Percentiles rank a stretch among this genome's conserved stretches.
Conservation (phyloP, 2,113 vertebrate species). For the Siphamia tubifer region DNA sequence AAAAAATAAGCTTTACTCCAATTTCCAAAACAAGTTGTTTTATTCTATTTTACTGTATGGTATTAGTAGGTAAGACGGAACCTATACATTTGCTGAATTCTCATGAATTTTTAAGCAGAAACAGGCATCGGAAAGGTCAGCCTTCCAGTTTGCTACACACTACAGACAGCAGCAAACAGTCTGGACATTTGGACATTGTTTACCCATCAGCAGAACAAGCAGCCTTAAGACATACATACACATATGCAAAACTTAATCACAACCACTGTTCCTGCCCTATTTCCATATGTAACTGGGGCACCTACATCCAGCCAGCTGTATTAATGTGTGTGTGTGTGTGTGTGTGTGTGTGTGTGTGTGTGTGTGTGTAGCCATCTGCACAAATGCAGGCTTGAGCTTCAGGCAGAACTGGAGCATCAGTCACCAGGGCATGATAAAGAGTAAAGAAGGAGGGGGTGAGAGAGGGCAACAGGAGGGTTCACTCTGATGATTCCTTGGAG, state of each 20-base stretch:
- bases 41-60: not conserved
- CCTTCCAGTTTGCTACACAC: not conserved
- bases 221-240: constrained; percentile 24
- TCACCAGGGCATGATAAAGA: constrained; percentile 19
- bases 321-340: constrained; percentile 18
- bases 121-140: not conserved
- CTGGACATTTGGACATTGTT: constrained; percentile 3
- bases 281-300: constrained; percentile 59
- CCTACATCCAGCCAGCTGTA: constrained; percentile 49
- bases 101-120: not conserved
- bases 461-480: constrained; percentile 5
- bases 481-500: not conserved
- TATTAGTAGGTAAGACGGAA: not conserved
- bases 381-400: constrained; percentile 46
- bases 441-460: not conserved
- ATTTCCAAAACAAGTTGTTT: not conserved
- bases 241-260: constrained; percentile 13
- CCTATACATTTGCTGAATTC: not conserved
- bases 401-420: constrained; percentile 35
- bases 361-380: constrained; percentile 37
- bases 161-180: not conserved
- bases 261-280: constrained; percentile 23
- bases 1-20: not conserved
- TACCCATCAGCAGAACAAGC: not conserved
- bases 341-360: not conserved